Percentiles rank a stretch among this genome's conserved stretches.
These are phyloP conservation scores for Lordiphosa stackelbergi DNA, from an alignment of 1,140 invertebrate genomes.

Conservation along the genomic window DNA sequence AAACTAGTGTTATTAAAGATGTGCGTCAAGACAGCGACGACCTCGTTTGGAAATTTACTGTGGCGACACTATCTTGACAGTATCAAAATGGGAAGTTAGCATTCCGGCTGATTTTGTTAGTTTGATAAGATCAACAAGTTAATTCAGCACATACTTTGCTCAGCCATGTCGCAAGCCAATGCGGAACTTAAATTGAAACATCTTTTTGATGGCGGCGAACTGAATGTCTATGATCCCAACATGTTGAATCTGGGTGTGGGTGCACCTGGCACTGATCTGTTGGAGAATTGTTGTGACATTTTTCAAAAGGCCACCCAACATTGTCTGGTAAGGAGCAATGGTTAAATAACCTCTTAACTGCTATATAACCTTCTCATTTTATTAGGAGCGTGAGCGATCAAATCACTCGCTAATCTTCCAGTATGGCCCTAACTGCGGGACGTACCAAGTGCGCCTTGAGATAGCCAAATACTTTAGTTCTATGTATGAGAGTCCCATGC, in stretches of 20 bases:
- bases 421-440: constrained; percentile 79
- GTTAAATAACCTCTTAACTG: too few relatives aligned
- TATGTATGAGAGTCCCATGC: constrained; percentile 77
- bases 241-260: constrained; percentile 79
- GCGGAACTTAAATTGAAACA: constrained; percentile 65
- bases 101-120: too few relatives aligned
- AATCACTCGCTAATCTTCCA: constrained; percentile 79
- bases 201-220: constrained; percentile 78
- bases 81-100: too few relatives aligned
- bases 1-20: too few relatives aligned
- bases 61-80: too few relatives aligned
- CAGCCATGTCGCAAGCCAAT: constrained; percentile 28
- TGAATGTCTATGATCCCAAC: constrained; percentile 79
- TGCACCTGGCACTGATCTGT: constrained; percentile 79
- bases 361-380: constrained; percentile 8
- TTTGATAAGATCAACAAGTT: too few relatives aligned
- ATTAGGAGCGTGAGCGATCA: constrained; percentile 77
- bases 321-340: constrained; percentile 75
- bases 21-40: too few relatives aligned
- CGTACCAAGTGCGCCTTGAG: constrained; percentile 78
- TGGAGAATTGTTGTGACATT: constrained; percentile 77
- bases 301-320: constrained; percentile 78
- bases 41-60: too few relatives aligned
- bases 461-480: constrained; percentile 78
- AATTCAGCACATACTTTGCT: too few relatives aligned